A percentile compares a stretch with the other conserved stretches of the same genome.
Evolutionary conservation across 2,113 vertebrate genomes (phyloP).

Genomic region (Pseudopipra pipra): DNA sequence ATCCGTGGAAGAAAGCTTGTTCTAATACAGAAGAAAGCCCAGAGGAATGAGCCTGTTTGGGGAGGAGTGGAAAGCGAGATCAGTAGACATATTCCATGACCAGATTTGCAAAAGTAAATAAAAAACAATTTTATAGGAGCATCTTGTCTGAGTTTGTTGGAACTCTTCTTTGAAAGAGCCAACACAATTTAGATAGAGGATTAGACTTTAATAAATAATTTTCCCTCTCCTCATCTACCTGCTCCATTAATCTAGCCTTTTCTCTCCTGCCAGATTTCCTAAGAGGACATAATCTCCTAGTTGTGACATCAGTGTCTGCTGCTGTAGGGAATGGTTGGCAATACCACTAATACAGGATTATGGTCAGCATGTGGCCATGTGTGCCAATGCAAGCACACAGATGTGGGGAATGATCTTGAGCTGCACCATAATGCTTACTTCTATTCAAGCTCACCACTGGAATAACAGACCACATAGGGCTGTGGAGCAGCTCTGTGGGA

Average conservation of each 20-base stretch:
- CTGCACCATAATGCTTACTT: neutral
- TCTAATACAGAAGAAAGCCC: neutral
- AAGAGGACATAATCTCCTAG: constrained; percentile 40
- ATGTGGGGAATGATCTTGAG: neutral
- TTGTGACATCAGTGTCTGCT: constrained; percentile 11
- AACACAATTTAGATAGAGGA: neutral
- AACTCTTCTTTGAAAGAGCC: neutral
- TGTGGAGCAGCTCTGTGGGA: neutral
- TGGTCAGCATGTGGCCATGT: neutral
- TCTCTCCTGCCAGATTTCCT: neutral
- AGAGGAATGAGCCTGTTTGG: neutral
- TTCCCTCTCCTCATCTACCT: neutral
- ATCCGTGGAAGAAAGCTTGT: neutral
- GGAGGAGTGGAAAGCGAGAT: neutral
- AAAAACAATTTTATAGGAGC: neutral
- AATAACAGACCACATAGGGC: neutral
- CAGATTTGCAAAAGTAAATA: neutral
- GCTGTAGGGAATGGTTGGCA: constrained; percentile 15
- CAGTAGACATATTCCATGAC: neutral
- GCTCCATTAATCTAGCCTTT: neutral
- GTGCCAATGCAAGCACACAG: neutral
- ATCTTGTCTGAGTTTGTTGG: neutral
- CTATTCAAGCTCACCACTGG: neutral
- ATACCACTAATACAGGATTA: constrained; percentile 40
- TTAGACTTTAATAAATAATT: neutral